Evolutionary conservation across 2,797 vertebrate genomes (phyloP), one percentile per base, ranked within the genome.

Genomic region (Sebastes miniatus): DNA sequence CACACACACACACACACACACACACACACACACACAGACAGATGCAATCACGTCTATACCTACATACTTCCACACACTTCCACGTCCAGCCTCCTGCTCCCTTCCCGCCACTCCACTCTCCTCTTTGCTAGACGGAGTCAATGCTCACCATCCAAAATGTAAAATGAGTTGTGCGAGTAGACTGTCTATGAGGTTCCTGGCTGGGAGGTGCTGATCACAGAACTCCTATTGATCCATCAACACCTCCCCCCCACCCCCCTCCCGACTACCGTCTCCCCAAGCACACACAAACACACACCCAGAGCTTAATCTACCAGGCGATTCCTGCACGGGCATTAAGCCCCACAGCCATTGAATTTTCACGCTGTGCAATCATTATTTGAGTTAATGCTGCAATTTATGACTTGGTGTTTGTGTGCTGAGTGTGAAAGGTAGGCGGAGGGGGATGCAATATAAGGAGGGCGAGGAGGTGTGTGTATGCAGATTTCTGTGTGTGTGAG

Each of bases 331-430:
- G 68, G 57, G 83, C 83, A 92, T 93, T 92, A 91, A 89, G 76
- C 73, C 27, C 57, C 62, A 50, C 47, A 69, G 84, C 69, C 82
- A 84, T 83, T 90, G 89, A 67, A 87, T 91, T 92, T 92, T 83
- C 84, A 89, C 79, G 69, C 77, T 3, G 68, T 69, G 81, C 79
- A 91, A 90, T 94, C 92, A 93, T 93, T 93, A 92, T 94, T 95
- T 92, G 84, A 93, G 89, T 89, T 90, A 90, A 92, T 91, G 87
- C 92, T 86, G 80, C 78, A 83, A 95, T 94, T 94, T 93, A 95
- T 93, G 88, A 89, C 73, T 65, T 56, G 29, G 62, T 83, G 85
- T 91, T 90, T 89, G 83, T 83, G 88, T 87, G 87, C 73, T 77
- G 84, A 80, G n/a, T 91, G 86, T 79, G 72, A 86, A 87, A 80